These are phyloP conservation scores for Protobothrops flavoviridis DNA, from an alignment of 2,113 vertebrate species.

Conservation along the genomic window DNA sequence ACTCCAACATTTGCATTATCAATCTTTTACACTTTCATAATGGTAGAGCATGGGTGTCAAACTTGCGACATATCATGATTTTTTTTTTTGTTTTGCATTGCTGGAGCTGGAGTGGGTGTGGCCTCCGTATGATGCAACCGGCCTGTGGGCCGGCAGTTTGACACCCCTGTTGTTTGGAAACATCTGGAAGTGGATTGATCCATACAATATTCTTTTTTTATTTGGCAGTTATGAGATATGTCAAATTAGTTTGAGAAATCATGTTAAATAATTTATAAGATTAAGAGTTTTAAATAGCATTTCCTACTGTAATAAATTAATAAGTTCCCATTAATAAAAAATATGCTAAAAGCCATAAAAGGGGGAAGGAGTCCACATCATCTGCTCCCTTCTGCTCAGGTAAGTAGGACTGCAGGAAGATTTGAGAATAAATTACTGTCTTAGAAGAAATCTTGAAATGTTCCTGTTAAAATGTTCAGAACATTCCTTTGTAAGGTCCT, in stretches of 20 bases:
- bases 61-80: too few species aligned
- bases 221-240: background rate
- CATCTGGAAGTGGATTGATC: background rate
- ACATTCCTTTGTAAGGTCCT: background rate
- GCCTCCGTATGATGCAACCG: too few species aligned
- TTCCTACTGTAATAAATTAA: background rate
- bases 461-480: background rate
- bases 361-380: background rate
- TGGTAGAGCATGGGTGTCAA: background rate
- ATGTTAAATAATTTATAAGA: background rate
- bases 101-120: too few species aligned
- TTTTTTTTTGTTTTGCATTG: too few species aligned
- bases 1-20: background rate
- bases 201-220: background rate
- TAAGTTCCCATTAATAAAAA: background rate
- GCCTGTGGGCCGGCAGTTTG: too few species aligned
- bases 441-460: background rate
- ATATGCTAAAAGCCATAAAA: background rate
- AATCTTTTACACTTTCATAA: background rate
- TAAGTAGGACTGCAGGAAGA: background rate
- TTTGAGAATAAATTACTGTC: background rate
- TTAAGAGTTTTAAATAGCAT: background rate
- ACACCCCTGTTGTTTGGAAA: background rate
- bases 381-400: background rate
- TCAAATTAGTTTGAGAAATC: background rate